phyloP scores from a whole-genome alignment of 2,113 vertebrate species.

The Paralichthys olivaceus region DNA sequence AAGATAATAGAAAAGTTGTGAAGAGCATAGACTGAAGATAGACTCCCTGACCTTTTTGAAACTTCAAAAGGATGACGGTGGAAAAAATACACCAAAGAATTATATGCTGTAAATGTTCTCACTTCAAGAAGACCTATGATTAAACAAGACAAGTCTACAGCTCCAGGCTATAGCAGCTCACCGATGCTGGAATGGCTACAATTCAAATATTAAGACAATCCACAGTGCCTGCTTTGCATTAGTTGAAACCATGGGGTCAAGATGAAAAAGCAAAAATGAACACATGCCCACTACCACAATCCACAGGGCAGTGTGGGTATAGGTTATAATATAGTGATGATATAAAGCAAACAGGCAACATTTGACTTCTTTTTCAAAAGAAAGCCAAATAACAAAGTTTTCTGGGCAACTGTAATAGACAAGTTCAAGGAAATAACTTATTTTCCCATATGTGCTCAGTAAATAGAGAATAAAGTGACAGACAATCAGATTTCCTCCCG shows the following conservation, averaged over 20 bases:
- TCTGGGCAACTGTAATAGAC: constrained; percentile 47
- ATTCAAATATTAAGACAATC: neutral
- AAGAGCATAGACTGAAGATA: neutral
- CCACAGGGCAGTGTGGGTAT: neutral
- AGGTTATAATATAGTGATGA: constrained; percentile 7
- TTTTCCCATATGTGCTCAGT: constrained; percentile 24
- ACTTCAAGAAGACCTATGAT: neutral
- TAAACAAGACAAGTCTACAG: neutral
- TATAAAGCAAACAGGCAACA: constrained; percentile 33
- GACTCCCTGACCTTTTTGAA: too few relatives aligned
- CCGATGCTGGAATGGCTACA: neutral
- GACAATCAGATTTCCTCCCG: constrained; percentile 60
- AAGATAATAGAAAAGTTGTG: neutral
- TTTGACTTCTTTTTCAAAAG: constrained; percentile 39
- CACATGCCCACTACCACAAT: too few relatives aligned
- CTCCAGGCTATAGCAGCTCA: neutral
- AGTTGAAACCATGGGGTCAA: neutral
- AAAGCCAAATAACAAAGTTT: constrained; percentile 50
- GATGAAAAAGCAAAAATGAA: neutral
- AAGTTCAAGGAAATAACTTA: constrained; percentile 60
- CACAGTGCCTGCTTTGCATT: neutral
- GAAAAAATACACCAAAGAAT: neutral
- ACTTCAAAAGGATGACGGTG: neutral
- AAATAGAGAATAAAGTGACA: constrained; percentile 46
- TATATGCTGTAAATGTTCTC: neutral